Percentiles rank a stretch among this genome's conserved stretches.
Evolutionary conservation across 1,140 invertebrate genomes (phyloP).

Genomic region (Neotoxoptera formosana): DNA sequence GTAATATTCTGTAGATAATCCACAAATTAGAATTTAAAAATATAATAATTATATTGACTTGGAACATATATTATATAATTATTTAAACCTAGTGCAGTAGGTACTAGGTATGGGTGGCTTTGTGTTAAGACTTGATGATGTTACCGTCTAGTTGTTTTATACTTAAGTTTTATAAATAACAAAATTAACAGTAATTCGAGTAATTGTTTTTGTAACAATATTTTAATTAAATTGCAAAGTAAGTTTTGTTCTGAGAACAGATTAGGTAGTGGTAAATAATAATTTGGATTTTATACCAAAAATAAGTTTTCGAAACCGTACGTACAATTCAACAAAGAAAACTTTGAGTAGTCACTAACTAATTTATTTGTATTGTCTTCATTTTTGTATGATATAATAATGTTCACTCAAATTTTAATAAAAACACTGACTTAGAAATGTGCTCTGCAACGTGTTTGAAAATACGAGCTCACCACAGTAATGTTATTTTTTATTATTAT

Average conservation of each 20-base stretch:
- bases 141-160: not conserved
- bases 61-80: not conserved
- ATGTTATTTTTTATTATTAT: not conserved
- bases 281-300: not conserved
- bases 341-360: constrained; percentile 19
- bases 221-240: constrained; percentile 29
- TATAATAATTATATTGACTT: no score
- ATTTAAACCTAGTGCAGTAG: not conserved
- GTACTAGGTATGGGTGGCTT: not conserved
- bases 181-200: constrained; percentile 1
- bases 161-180: not conserved
- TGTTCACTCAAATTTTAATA: not conserved
- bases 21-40: not conserved
- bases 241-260: not conserved
- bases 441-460: not conserved
- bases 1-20: no score
- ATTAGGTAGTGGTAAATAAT: constrained; percentile 35
- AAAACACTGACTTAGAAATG: not conserved
- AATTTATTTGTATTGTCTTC: constrained; percentile 38
- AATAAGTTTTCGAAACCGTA: constrained; percentile 13
- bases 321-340: constrained; percentile 18
- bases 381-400: not conserved
- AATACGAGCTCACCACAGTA: not conserved
- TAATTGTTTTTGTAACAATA: constrained; percentile 26
- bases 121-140: not conserved